Evolutionary conservation across 2,888 invertebrate genomes (phyloP), one percentile per base, ranked within the genome.

Genomic region (Volucella inanis): DNA sequence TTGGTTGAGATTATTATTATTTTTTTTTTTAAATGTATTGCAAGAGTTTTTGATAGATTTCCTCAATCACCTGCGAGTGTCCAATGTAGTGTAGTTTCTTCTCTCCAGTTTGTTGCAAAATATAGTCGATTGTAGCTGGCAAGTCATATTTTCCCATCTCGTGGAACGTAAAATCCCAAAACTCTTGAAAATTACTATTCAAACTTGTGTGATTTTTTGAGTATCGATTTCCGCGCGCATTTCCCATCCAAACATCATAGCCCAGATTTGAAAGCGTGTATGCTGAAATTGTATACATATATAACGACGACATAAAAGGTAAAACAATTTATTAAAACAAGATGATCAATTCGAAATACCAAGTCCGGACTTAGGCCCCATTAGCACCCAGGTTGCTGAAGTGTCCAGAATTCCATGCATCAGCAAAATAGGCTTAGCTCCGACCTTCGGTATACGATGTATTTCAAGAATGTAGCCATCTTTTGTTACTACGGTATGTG

Each of bases 391-490:
- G 87, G 95, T 95, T 1, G 95, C 94, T 0, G 97, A 95, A 9
- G 95, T 95, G 57, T 94, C 94, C 54, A 97, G 90, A 3, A 98
- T 92, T 0, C 97, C 96, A 87, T 96, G 96, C 93, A 95, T 94
- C 54, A 96, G 80, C 45, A 96, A 93, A 0, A 94, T 90, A 0
- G 93, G 93, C 9, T 90, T 90, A 41, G 93, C 91, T 38, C 93
- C 92, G 43, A 93, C 93, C 41, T 94, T 94, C 76, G 94, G 94
- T 81, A 97, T 96, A 68, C 97, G 94, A 89, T 97, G 96, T 91
- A 97, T 90, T 88, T 94, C 93, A 87, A 98, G 92, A 31, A 96
- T 94, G 89, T 96, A 97, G 1, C 96, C 96, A 92, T 98, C 97
- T 52, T 93, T 90, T 0, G 98, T 98, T n/a, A 92, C 93, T 8